Conservation (phyloP, 1,140 invertebrate species). For the Apis dorsata region DNA sequence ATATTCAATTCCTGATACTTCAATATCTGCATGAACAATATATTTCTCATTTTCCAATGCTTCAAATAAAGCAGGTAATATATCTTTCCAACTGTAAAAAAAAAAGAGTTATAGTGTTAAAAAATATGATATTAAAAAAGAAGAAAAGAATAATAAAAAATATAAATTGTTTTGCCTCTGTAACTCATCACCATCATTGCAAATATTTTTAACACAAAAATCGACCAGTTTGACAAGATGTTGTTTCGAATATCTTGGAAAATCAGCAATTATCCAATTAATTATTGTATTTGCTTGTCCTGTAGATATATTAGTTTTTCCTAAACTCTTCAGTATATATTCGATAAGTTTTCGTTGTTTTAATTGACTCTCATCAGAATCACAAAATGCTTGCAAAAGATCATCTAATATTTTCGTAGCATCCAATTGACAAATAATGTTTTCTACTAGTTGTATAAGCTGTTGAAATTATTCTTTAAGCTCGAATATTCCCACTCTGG, state of each 20-base stretch:
- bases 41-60: constrained; percentile 77
- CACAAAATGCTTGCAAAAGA: constrained; percentile 62
- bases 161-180: constrained; percentile 62
- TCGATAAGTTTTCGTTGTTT: constrained; percentile 70
- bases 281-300: constrained; percentile 66
- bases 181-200: constrained; percentile 67
- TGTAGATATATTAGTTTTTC: constrained; percentile 57
- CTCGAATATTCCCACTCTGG: background rate
- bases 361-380: constrained; percentile 56
- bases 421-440: constrained; percentile 60
- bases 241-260: constrained; percentile 65
- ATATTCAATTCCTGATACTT: constrained; percentile 77
- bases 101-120: background rate
- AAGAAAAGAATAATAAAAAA: background rate
- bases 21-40: constrained; percentile 71
- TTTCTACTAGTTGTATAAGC: constrained; percentile 64
- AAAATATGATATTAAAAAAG: background rate
- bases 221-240: constrained; percentile 72
- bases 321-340: constrained; percentile 57
- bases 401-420: constrained; percentile 61
- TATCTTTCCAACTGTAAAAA: constrained; percentile 78
- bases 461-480: constrained; percentile 46
- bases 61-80: constrained; percentile 77
- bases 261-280: constrained; percentile 69
- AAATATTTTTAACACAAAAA: constrained; percentile 71